Base-by-base conservation (phyloP, 1,140 invertebrate genomes). In the Drosophila ohnishii region DNA sequence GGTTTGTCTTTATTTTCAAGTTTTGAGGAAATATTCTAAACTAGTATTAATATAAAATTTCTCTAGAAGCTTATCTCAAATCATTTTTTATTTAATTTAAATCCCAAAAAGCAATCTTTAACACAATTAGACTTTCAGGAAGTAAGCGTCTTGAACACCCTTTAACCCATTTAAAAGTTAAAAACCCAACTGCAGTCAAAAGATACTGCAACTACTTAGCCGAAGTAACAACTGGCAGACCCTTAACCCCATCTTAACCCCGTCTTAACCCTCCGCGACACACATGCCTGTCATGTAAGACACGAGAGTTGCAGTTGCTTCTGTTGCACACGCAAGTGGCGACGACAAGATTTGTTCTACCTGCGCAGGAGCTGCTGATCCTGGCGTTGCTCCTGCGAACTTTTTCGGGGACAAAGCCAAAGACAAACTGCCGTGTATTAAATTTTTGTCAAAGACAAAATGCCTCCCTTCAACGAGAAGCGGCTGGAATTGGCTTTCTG, bases 341-440 rank as follows among this genome's bases (percentile, higher is more conserved):
- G 83, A 86, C 83, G 82, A 86, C 83, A 87, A 70, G 79, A 79
- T 87, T 86, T 87, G 82, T 81, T 75, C 44, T 56, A 40, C 42
- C 45, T 63, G 32, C 39, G 13, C 61, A 56, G 53, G 57, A 72
- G 44, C 19, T 30, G 55, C 30, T 53, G 44, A 60, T 50, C 39
- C 64, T 51, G 50, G 53, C 56, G 28, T 1, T 35, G 45, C 47
- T 50, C 44, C 51, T 51, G 58, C 19, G 7, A 50, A 53, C 35
- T 39, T 57, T 77, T 73, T 62, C 57, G 58, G 40, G 59, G n/a
- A 69, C 64, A 75, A 82, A 82, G 74, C 74, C 71, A 66, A 69
- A 88, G 84, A 88, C 84, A 88, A 88, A 88, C 84, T 88, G 74
- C 77, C 73, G 80, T 80, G 84, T 84, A 88, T 88, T 88, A 88